phyloP scores from a whole-genome alignment of 2,113 vertebrate genomes.

The Otus sunia region DNA sequence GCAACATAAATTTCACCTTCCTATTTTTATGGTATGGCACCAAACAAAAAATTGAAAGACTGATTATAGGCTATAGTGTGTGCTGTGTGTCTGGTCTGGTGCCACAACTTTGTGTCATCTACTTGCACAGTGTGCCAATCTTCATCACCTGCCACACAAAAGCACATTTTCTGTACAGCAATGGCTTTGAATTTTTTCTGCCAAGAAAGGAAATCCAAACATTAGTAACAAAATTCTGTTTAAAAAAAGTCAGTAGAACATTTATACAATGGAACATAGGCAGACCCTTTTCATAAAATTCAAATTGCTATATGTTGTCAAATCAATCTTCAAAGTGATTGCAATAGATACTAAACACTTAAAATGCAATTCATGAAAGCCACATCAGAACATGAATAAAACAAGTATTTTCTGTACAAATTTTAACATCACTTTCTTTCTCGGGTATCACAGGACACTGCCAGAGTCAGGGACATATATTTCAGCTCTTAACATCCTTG shows the following conservation, averaged over 20 bases:
- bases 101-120: background rate
- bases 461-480: background rate
- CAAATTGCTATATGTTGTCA: background rate
- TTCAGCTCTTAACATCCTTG: background rate
- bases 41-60: background rate
- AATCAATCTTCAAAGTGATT: background rate
- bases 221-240: background rate
- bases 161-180: background rate
- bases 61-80: background rate
- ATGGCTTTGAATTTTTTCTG: background rate
- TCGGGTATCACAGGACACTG: background rate
- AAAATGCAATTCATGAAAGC: background rate
- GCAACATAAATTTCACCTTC: background rate
- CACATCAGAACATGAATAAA: background rate
- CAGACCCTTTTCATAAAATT: background rate
- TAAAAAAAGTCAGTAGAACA: background rate
- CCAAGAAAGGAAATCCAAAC: background rate
- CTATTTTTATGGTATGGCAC: background rate
- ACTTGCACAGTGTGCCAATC: background rate
- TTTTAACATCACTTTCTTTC: background rate
- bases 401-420: background rate
- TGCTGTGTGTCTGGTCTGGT: background rate
- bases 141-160: accelerated
- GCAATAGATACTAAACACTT: background rate
- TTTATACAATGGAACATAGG: background rate